phyloP scores from a whole-genome alignment of 2,113 vertebrate species.

The Melanerpes aurifrons region DNA sequence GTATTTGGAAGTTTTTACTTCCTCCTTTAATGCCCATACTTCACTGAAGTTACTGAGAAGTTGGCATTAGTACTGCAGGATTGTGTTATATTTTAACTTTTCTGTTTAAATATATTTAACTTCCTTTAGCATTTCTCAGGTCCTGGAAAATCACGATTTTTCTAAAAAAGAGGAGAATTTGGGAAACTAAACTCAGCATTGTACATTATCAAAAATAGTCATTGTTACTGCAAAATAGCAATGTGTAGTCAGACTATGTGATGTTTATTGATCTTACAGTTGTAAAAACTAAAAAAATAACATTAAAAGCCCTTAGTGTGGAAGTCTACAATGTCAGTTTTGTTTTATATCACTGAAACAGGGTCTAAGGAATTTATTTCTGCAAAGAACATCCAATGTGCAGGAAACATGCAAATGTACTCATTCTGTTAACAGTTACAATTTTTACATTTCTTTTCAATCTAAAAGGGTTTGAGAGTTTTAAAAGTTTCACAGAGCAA shows the following conservation, averaged over 20 bases:
- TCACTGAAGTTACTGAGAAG: background rate
- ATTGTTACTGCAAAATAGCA: background rate
- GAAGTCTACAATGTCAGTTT: background rate
- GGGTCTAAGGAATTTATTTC: background rate
- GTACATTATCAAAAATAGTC: background rate
- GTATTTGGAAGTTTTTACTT: background rate
- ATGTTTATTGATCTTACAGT: background rate
- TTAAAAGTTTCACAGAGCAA: background rate
- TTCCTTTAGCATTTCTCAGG: background rate
- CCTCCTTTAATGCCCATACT: background rate
- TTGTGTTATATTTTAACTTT: background rate
- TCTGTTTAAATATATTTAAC: background rate
- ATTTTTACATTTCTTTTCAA: background rate
- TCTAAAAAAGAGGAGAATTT: background rate
- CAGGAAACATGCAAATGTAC: background rate
- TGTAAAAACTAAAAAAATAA: background rate
- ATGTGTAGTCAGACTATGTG: background rate
- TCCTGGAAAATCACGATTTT: background rate
- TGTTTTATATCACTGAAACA: background rate
- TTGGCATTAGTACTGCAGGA: background rate
- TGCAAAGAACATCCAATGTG: background rate
- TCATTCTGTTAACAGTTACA: background rate
- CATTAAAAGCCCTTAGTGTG: background rate
- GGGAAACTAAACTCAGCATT: background rate
- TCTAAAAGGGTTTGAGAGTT: background rate